Evolutionary conservation across 2,797 vertebrate species (phyloP).

Genomic region (Cichlasoma orientale): DNA sequence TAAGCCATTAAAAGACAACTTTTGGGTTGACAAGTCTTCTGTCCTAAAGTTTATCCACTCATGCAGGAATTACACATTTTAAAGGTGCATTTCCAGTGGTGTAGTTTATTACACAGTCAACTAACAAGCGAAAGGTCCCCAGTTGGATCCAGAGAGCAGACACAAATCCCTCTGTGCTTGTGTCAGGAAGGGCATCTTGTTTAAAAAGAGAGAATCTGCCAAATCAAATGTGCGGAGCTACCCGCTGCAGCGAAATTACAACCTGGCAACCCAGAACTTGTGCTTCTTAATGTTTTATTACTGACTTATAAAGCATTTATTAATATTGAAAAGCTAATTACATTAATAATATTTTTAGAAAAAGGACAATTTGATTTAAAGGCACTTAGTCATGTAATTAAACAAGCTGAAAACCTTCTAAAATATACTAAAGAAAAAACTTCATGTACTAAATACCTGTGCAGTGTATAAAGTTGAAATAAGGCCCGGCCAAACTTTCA

Average conservation of each 20-base stretch:
- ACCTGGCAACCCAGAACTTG: neutral
- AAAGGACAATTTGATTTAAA: neutral
- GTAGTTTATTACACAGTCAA: neutral
- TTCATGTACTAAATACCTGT: neutral
- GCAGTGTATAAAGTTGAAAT: neutral
- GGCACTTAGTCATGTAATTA: too few relatives aligned
- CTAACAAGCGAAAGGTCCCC: neutral
- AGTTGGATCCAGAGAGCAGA: neutral
- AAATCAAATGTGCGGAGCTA: neutral
- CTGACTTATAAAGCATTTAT: neutral
- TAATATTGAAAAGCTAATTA: neutral
- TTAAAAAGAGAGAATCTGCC: too few relatives aligned
- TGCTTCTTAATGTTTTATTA: neutral
- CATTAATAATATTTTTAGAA: neutral
- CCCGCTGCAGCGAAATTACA: neutral
- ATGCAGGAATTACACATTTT: neutral
- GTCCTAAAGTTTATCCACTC: neutral
- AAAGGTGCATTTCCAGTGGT: neutral
- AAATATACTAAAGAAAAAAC: neutral
- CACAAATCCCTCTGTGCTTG: neutral
- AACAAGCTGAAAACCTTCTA: neutral
- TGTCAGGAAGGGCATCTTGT: neutral
- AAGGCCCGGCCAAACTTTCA: neutral
- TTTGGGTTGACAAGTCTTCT: neutral
- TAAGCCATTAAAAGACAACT: neutral